These are phyloP conservation scores for Oxygymnocypris stewartii DNA, from an alignment of 2,113 vertebrate genomes.

Conservation along the genomic window DNA sequence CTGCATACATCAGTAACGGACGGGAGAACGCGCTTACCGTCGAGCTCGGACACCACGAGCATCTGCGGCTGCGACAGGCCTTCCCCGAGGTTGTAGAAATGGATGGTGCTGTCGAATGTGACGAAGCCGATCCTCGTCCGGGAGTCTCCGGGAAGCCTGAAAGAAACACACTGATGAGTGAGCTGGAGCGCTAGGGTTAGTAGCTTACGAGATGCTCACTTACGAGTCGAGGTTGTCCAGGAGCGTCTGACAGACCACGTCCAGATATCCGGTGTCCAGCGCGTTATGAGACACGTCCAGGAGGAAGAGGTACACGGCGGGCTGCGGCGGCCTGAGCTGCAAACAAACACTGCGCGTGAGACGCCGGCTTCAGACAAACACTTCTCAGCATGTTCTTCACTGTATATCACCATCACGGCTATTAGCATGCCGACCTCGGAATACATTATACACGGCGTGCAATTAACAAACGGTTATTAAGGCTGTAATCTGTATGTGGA, in stretches of 20 bases:
- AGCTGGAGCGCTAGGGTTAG: background rate
- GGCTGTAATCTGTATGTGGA: no score
- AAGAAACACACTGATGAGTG: background rate
- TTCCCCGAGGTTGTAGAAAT: conserved; percentile 98
- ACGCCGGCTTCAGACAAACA: background rate
- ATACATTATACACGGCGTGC: no score
- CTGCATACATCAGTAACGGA: background rate
- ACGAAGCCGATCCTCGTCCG: conserved; percentile 96
- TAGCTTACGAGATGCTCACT: conserved; percentile 61
- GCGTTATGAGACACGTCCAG: conserved; percentile 97
- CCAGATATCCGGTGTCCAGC: conserved; percentile 92
- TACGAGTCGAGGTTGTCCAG: conserved; percentile 93
- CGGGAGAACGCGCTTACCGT: conserved; percentile 76
- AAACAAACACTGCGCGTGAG: background rate
- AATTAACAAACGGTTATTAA: no score
- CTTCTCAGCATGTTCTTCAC: no score
- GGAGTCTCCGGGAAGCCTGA: conserved; percentile 93
- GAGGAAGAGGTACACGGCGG: conserved; percentile 94
- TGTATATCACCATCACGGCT: no score
- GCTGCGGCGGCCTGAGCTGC: conserved; percentile 94
- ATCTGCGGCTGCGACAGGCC: conserved; percentile 97
- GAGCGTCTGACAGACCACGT: conserved; percentile 88
- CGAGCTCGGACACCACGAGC: conserved; percentile 96
- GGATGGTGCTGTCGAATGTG: conserved; percentile 97
- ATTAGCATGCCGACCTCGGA: no score